Base-by-base conservation (phyloP, 1,140 invertebrate species). In the Caerostris darwini region DNA sequence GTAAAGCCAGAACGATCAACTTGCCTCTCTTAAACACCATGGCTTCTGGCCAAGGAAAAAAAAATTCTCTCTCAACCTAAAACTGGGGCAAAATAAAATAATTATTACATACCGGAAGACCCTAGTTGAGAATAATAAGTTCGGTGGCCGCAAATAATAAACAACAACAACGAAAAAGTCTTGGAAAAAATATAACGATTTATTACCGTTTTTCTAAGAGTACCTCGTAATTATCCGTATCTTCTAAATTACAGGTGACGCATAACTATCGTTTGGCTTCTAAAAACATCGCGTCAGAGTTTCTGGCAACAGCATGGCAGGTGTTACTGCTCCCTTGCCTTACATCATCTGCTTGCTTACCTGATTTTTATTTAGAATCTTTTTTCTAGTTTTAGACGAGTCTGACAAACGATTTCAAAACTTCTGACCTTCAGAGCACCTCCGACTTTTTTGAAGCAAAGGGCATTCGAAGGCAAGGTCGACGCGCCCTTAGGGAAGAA, bases 401-500 rank as follows among this genome's bases (percentile, higher is more conserved):
- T 19, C 82, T 58, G 54, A 56, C 82, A 10, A 56, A 83, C 14
- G 71, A 77, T 58, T 58, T 83, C 82, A 56, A 83, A 82, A 83
- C 3, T 57, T 56, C 82, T 83, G 82, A 83, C 82, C 82, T 83
- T 83, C 82, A 83, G 54, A 54, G 6, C 53, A 83, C 82, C 53
- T 83, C 82, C 82, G 82, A 83, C 82, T 83, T 83, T 53, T 81
- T 83, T 3, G 2, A 58, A 56, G 54, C 7, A 83, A 83, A 83
- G 82, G 82, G 14, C 82, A 58, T 83, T 57, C 82, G 34, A 58
- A 34, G 71, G 54, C 54, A 83, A 83, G 82, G 82, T 83, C 82
- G 82, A 57, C 82, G 82, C 82, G 82, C 82, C 56, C 56, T 83
- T 12, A 3, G 12, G 53, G 82, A 58, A 83, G 19, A 71, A 12